phyloP scores from a whole-genome alignment of 1,140 invertebrate genomes.

The Ceratosolen solmsi region DNA sequence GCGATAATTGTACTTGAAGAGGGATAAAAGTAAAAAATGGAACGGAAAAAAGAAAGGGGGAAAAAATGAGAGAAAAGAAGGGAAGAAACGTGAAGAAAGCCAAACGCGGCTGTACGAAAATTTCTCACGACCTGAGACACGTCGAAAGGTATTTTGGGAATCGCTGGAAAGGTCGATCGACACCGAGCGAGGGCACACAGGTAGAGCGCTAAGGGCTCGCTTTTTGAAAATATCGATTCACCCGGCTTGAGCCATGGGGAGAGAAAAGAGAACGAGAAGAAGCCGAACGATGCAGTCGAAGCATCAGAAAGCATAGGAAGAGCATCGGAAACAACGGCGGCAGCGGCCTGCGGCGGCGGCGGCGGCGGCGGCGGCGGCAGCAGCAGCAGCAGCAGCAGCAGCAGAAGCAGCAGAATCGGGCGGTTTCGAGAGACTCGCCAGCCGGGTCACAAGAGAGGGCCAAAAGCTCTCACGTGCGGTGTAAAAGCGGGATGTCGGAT shows the following conservation, averaged over 20 bases:
- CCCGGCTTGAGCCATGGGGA: neutral
- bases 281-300: neutral
- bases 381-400: conserved; percentile 8
- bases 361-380: neutral
- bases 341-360: neutral
- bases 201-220: conserved; percentile 24
- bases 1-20: neutral
- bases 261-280: neutral
- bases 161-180: neutral
- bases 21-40: neutral
- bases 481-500: too few species aligned
- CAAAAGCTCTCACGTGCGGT: neutral
- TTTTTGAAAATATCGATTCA: conserved; percentile 51
- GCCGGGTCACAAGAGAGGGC: neutral
- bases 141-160: conserved; percentile 16
- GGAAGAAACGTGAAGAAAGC: neutral
- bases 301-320: too few species aligned
- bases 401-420: neutral
- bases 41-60: neutral
- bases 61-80: neutral
- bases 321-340: neutral
- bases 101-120: neutral
- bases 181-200: neutral
- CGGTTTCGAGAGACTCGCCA: conserved; percentile 1
- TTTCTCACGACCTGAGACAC: conserved; percentile 19